Base-by-base conservation (phyloP, 2,797 vertebrate genomes). In the Acrossocheilus wenchowensis region DNA sequence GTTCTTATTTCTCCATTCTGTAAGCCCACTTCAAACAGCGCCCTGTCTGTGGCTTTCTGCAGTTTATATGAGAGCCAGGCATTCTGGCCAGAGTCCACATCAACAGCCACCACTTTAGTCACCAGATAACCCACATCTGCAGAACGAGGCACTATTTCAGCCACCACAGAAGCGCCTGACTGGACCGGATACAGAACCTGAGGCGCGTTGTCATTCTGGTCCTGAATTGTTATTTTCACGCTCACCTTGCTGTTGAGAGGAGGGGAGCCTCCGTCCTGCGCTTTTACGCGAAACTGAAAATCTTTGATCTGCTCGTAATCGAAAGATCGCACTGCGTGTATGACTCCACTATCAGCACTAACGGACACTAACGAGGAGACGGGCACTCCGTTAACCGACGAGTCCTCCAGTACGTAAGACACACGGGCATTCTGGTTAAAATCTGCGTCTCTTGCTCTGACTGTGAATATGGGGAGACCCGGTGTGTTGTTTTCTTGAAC, bases 141-240 rank as follows among this genome's bases (percentile, higher is more conserved):
- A 17, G 88, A 89, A 60, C 89, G 88, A 80, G 89, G 82, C 75
- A 89, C 83, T 52, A 69, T 81, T 69, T 81, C 79, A 81, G 91
- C 82, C 71, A 90, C 87, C 89, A 93, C 62, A 83, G 91, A 93
- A 48, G 89, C 91, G 1, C 88, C 88, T 80, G 91, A 91, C 78
- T 91, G 93, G 54, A 94, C 91, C 41, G 93, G 94, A 30, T 94
- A 94, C 83, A 94, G 89, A 74, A 93, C 82, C 88, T 93, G 93
- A 88, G 93, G 93, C 0, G 91, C 86, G 85, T 94, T 93, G 74
- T 94, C 92, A 0, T 93, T 93, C 86, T 92, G 91, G 9, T 93
- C 93, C 0, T 86, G 78, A 0, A 94, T 57, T 1, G 0, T n/a
- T 79, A 88, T 95, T 8, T 72, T 87, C 39, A 94, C 87, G 69